Base-by-base conservation (phyloP, 2,797 vertebrate genomes). In the Coranthus polyacanthus region DNA sequence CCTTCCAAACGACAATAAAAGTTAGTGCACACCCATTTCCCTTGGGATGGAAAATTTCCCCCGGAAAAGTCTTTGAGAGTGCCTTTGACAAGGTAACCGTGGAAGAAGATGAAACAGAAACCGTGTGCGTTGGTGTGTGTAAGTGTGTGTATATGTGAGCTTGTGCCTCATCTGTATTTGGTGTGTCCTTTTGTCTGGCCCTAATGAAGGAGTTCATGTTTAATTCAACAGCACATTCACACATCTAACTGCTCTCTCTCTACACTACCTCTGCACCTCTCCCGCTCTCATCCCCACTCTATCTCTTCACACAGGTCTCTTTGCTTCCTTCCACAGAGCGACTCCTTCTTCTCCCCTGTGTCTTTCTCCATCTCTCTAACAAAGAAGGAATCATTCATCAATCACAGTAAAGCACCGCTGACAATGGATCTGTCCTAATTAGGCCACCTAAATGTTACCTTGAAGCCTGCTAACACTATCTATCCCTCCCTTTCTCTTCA, bases 361-460 rank as follows among this genome's bases (percentile, higher is more conserved):
- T 82, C 76, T 72, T 64, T 57, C 75, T 65, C 81, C 68, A 66
- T 86, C 75, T 89, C 71, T 76, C 90, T 57, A 92, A 91, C 90
- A 89, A 82, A 90, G 91, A 89, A 76, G 65, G 90, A 90, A 92
- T 94, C 93, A 92, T 95, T 94, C 94, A 97, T 97, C 95, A 95
- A 92, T 95, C 94, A 94, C 61, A 26, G 72, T 65, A 89, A 93
- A 96, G 90, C 81, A 85, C 89, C 74, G 54, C 75, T 93, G 95
- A 93, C 94, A 94, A 85, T 59, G 82, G 78, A 74, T 94, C 83
- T 82, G 91, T 91, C 87, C 85, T 82, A 89, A 87, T 93, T 93
- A 94, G 90, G 90, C 89, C 82, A 81, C 90, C 84, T 94, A 91
- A 93, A 78, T 93, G 90, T 84, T 90, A 85, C 93, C 92, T 91